These are phyloP conservation scores for Reticulitermes lucifugus DNA, from an alignment of 2,888 invertebrate species.

Conservation along the genomic window DNA sequence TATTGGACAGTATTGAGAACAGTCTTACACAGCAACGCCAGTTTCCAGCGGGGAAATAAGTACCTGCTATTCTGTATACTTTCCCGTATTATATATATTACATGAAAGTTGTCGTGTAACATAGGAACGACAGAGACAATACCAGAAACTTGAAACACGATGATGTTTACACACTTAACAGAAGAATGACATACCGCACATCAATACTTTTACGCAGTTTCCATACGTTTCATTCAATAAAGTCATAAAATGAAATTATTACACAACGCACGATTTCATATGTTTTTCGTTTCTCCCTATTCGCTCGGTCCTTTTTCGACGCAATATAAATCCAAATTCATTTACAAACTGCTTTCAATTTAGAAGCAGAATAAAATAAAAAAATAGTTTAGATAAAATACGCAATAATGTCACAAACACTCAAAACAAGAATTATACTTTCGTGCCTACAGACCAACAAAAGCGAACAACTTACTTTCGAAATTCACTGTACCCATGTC, in stretches of 20 bases:
- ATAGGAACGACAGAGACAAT: background rate
- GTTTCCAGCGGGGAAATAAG: no score
- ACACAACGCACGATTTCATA: slow-evolving; percentile 11
- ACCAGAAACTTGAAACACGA: background rate
- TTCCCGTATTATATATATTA: no score
- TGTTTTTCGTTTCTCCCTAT: background rate
- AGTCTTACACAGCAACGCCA: no score
- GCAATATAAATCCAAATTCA: background rate
- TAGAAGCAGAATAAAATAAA: background rate
- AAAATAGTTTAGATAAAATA: background rate
- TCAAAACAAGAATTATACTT: background rate
- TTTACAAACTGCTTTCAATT: background rate
- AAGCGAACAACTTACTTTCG: background rate
- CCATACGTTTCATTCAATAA: background rate
- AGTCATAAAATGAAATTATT: slow-evolving; percentile 25
- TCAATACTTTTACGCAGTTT: background rate
- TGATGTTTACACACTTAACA: background rate
- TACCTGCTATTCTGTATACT: no score
- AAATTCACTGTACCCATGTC: slow-evolving; percentile 30
- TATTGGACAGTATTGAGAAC: no score
- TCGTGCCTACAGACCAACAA: background rate
- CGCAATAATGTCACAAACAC: background rate
- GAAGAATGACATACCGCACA: background rate
- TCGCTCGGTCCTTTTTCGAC: background rate
- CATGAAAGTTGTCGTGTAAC: background rate